Evolutionary conservation across 2,888 invertebrate species (phyloP).

Genomic region (Nephrotoma appendiculata): DNA sequence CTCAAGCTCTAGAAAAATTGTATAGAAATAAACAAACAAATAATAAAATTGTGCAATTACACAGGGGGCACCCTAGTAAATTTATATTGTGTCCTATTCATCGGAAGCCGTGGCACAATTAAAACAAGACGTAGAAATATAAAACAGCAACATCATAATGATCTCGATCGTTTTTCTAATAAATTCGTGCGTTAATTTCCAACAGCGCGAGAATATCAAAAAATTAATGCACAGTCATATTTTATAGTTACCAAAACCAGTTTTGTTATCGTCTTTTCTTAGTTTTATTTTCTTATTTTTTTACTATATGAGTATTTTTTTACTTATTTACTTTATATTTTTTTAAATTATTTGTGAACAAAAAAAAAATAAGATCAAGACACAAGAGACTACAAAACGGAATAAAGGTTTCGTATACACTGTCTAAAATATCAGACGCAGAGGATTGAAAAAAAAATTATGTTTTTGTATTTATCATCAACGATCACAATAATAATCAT

Average conservation of each 20-base stretch:
- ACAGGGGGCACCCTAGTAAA: no score
- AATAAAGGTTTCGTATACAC: background rate
- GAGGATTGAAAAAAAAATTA: background rate
- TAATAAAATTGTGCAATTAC: no score
- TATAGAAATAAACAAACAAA: no score
- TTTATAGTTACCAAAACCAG: background rate
- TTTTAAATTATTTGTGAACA: background rate
- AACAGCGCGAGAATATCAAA: background rate
- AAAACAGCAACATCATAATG: background rate
- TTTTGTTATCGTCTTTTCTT: background rate
- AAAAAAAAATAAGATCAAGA: background rate
- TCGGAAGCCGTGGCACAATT: no score
- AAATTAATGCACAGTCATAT: background rate
- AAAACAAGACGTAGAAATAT: background rate
- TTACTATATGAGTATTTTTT: background rate
- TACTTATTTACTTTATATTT: background rate
- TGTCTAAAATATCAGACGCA: background rate
- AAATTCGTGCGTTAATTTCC: background rate
- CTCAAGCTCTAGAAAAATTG: no score
- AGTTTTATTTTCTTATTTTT: background rate
- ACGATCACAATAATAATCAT: background rate
- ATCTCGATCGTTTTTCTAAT: background rate
- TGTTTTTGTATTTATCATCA: background rate
- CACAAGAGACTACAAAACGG: background rate
- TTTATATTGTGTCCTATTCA: no score